Percentiles rank a stretch among this genome's conserved stretches.
These are phyloP conservation scores for Diadegma fenestrale DNA, from an alignment of 2,888 invertebrate genomes.

Conservation along the genomic window DNA sequence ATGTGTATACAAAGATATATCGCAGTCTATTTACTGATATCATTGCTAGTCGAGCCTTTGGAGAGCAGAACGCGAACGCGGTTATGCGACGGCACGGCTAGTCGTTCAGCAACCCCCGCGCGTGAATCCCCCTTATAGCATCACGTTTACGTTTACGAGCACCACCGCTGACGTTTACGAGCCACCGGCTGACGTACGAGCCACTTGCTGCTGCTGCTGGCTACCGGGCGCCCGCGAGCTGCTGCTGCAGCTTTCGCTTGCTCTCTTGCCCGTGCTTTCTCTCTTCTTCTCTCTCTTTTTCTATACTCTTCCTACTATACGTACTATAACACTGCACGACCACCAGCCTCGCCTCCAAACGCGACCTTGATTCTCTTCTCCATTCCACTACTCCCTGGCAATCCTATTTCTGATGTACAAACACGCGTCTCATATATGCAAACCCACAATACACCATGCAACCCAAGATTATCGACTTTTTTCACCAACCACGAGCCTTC, in stretches of 20 bases:
- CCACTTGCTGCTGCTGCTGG: constrained; percentile 83
- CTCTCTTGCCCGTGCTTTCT: constrained; percentile 72
- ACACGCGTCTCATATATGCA: constrained; percentile 22
- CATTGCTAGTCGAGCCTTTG: constrained; percentile 52
- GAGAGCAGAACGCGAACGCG: constrained; percentile 62
- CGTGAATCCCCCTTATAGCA: constrained; percentile 83
- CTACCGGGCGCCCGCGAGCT: constrained; percentile 66
- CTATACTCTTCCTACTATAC: constrained; percentile 69
- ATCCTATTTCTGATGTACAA: constrained; percentile 57
- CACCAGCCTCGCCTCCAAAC: constrained; percentile 74
- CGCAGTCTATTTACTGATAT: constrained; percentile 52
- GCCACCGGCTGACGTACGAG: constrained; percentile 85
- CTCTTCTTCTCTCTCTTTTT: constrained; percentile 76
- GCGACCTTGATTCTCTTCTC: constrained; percentile 77
- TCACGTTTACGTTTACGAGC: constrained; percentile 85
- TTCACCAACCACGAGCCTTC: not conserved
- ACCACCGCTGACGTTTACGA: constrained; percentile 85
- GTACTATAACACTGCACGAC: constrained; percentile 60
- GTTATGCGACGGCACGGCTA: constrained; percentile 81
- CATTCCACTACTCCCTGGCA: constrained; percentile 63
- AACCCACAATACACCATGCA: constrained; percentile 1
- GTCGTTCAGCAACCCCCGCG: constrained; percentile 76
- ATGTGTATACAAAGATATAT: constrained; percentile 3
- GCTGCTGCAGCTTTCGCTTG: constrained; percentile 63
- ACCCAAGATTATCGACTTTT: not conserved